Evolutionary conservation across 2,888 invertebrate genomes (phyloP).

Genomic region (Eustalomyia histrio): DNA sequence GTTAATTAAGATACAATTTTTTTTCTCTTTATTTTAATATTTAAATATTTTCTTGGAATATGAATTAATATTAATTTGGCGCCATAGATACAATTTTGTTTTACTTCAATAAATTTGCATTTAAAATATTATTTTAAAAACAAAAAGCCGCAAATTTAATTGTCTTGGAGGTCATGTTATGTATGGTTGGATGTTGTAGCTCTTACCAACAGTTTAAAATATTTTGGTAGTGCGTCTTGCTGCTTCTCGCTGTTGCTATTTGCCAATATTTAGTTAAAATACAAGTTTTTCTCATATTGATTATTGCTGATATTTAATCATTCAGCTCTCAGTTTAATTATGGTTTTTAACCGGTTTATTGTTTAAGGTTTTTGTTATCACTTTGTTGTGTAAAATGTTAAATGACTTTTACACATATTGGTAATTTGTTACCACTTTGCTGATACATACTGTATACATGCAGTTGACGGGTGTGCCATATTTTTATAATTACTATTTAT

Average conservation of each 20-base stretch:
- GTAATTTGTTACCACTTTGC: not conserved
- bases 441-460: not conserved
- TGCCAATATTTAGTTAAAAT: not conserved
- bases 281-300: not conserved
- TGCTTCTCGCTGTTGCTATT: not conserved
- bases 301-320: conserved; percentile 6
- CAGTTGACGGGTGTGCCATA: conserved; percentile 32
- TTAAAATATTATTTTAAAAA: conserved; percentile 5
- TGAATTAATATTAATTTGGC: conserved; percentile 1
- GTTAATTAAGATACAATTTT: too few relatives aligned
- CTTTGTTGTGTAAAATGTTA: not conserved
- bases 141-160: conserved; percentile 21
- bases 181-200: not conserved
- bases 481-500: conserved; percentile 36
- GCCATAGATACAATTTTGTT: not conserved
- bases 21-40: not conserved
- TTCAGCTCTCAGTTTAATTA: not conserved
- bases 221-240: not conserved
- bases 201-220: not conserved
- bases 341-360: conserved; percentile 25
- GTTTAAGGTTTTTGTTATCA: not conserved
- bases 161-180: conserved; percentile 22
- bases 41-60: not conserved
- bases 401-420: not conserved
- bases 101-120: not conserved